Base-by-base conservation (phyloP, 1,140 invertebrate species). In the Maniola jurtina region DNA sequence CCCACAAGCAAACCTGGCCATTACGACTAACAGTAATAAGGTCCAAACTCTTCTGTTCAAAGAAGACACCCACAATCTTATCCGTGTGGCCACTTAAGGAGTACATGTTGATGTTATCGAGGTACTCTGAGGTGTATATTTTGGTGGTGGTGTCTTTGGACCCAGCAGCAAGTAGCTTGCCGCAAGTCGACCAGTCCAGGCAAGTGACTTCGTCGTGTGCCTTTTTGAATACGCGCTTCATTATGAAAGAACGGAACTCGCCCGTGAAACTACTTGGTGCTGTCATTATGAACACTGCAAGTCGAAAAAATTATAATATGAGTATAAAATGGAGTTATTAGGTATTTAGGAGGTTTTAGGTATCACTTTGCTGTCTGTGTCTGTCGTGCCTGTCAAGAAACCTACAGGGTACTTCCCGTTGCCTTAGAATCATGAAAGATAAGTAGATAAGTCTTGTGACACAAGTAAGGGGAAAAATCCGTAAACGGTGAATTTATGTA, bases 111-210 rank as follows among this genome's bases (percentile, higher is more conserved):
- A 97, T 94, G 76, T 98, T 97, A 11, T 91, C 89, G 62, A 93
- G 94, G 73, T 94, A 95, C 59, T 96, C 92, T 0, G 97, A 81
- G 8, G 95, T 93, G 83, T 96, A 97, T 13, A 99, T 91, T 83
- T 95, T 95, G 0, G 94, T 95, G n/a, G 94, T 93, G 77, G 95
- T 97, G 86, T 99, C 97, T 83, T 96, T 96, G 3, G 96, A 96
- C 0, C 97, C 97, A 45, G 96, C 94, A 64, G 95, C 95, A 34
- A 99, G 85, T 25, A 98, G 89, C 72, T 95, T 95, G 0, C 98
- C 99, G 90, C 99, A 98, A 48, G 92, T 93, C 0, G 97, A 98
- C 98, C 98, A 99, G 86, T 97, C 95, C 15, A 99, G 75, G 81
- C 94, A 97, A 0, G 95, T 96, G 0, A 96, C 95, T 66, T 97